Conservation (phyloP, 2,113 vertebrate genomes). For the Pungitius pungitius region DNA sequence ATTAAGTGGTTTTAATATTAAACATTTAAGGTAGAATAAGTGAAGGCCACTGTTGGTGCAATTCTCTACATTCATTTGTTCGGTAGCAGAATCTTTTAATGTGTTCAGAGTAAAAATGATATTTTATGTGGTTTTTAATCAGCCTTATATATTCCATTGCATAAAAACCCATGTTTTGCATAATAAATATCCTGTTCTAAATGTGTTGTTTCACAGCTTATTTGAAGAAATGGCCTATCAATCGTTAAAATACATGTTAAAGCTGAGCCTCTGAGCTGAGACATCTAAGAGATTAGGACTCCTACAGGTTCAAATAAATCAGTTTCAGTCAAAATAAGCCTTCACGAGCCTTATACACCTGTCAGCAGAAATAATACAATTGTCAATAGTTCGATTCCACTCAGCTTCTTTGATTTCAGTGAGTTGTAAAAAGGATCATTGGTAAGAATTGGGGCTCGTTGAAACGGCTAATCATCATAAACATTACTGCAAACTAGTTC, state of each 20-base stretch:
- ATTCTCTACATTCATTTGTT: not conserved
- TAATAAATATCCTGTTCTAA: not conserved
- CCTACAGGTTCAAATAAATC: not conserved
- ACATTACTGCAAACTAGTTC: not conserved
- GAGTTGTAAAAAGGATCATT: too few species aligned
- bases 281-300: not conserved
- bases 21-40: not conserved
- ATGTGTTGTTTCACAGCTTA: not conserved
- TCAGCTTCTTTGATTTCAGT: not conserved
- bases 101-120: constrained; percentile 6
- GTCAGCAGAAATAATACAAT: not conserved
- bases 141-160: not conserved
- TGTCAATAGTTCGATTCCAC: not conserved
- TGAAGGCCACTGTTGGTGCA: not conserved
- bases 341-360: not conserved
- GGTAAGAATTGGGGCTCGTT: too few species aligned
- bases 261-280: not conserved
- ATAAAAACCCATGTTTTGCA: not conserved
- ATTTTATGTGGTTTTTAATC: not conserved
- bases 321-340: not conserved
- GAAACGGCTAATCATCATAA: not conserved
- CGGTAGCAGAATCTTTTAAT: not conserved
- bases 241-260: not conserved
- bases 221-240: not conserved
- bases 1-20: not conserved